A percentile compares a stretch with the other conserved stretches of the same genome.
These are phyloP conservation scores for Artibeus lituratus DNA, from an alignment of 2,797 vertebrate species.

Conservation along the genomic window DNA sequence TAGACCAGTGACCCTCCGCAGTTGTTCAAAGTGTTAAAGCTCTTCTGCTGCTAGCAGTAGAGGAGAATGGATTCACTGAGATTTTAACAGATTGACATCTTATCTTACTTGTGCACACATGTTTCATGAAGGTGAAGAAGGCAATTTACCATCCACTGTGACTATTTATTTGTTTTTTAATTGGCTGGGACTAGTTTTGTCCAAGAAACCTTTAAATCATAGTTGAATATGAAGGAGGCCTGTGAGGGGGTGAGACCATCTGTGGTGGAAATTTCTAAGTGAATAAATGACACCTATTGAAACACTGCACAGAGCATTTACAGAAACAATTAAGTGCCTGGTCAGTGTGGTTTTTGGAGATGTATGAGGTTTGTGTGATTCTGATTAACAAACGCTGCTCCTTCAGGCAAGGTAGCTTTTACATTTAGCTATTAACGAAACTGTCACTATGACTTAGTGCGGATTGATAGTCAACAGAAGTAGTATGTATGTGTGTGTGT, in stretches of 20 bases:
- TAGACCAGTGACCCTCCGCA: conserved; percentile 35
- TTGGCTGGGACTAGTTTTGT: conserved; percentile 71
- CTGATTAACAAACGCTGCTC: conserved; percentile 29
- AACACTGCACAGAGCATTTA: conserved; percentile 60
- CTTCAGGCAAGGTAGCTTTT: background rate
- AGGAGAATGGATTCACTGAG: conserved; percentile 45
- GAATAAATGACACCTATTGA: conserved; percentile 74
- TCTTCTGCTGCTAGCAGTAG: background rate
- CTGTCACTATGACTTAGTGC: background rate
- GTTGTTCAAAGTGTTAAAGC: background rate
- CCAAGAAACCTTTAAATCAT: conserved; percentile 74
- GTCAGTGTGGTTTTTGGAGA: conserved; percentile 44
- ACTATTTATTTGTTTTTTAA: conserved; percentile 80
- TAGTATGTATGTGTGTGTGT: too few relatives aligned
- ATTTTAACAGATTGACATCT: conserved; percentile 72
- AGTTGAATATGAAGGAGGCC: conserved; percentile 61
- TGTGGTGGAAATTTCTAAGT: conserved; percentile 69
- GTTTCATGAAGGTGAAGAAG: conserved; percentile 64
- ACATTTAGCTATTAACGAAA: conserved; percentile 4
- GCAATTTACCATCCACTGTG: conserved; percentile 73
- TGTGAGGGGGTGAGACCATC: conserved; percentile 46
- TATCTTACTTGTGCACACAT: conserved; percentile 60
- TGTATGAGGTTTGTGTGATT: conserved; percentile 10
- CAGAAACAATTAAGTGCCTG: conserved; percentile 32
- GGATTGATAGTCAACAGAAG: background rate